Conservation (phyloP, 92 coral and sea anemone species). For the Zoanthus gigantus region DNA sequence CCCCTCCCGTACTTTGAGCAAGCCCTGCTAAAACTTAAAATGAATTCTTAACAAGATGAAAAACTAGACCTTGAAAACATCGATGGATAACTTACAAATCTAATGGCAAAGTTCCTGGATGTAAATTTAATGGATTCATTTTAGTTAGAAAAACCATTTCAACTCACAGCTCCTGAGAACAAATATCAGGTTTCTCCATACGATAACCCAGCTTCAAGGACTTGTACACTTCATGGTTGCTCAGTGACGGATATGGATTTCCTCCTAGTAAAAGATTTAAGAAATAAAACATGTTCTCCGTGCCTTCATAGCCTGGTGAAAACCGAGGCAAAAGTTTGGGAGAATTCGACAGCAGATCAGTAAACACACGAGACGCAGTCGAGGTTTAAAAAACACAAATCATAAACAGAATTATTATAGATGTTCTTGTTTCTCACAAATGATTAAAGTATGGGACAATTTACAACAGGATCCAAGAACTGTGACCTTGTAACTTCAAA, state of each 20-base stretch:
- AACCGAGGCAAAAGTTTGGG: no score
- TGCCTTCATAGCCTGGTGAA: no score
- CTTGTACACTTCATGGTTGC: slow-evolving; percentile 31
- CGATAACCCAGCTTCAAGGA: slow-evolving; percentile 54
- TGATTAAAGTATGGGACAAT: neutral
- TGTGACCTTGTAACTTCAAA: neutral
- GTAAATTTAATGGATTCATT: neutral
- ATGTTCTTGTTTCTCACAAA: neutral
- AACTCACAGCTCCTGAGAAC: slow-evolving; percentile 67
- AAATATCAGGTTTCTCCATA: slow-evolving; percentile 66
- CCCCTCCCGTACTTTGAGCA: no score
- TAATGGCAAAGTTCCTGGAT: neutral
- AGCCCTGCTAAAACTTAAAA: no score
- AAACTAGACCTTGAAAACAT: no score
- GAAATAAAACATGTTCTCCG: no score
- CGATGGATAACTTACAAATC: no score
- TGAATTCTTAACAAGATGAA: no score
- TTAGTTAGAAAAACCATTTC: neutral
- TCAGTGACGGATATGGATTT: slow-evolving; percentile 55
- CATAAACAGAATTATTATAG: neutral
- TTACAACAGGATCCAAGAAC: neutral
- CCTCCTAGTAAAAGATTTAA: slow-evolving; percentile 35
- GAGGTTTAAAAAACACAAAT: no score
- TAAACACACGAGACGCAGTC: no score
- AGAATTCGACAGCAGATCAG: no score